Conservation (phyloP, 2,113 vertebrate species). For the Aptenodytes patagonicus region DNA sequence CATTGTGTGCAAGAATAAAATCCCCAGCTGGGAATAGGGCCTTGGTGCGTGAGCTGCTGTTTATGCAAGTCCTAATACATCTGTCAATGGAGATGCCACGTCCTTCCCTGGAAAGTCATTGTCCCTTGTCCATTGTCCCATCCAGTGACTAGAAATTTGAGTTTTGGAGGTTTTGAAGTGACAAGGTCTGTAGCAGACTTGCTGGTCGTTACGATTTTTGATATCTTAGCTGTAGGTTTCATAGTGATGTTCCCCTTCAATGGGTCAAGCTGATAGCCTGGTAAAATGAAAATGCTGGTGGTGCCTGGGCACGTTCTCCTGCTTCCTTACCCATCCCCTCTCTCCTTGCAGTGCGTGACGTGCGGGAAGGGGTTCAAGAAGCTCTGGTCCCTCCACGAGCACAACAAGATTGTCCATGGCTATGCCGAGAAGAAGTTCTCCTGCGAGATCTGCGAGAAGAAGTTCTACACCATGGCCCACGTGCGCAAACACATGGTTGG, state of each 20-base stretch:
- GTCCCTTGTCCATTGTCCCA: neutral
- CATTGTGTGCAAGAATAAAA: neutral
- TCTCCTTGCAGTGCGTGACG: slow-evolving; percentile 82
- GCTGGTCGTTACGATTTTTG: fast-evolving
- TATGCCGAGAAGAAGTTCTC: slow-evolving; percentile 95
- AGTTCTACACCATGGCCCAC: slow-evolving; percentile 97
- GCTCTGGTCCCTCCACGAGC: slow-evolving; percentile 93
- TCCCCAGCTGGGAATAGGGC: neutral
- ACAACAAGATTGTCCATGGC: slow-evolving; percentile 93
- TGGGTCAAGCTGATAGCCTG: neutral
- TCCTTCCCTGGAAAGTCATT: neutral
- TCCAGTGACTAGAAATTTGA: neutral
- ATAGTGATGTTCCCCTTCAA: neutral
- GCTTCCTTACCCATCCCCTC: neutral
- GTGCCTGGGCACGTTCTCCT: neutral
- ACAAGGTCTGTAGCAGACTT: neutral
- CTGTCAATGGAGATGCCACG: fast-evolving
- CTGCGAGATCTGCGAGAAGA: slow-evolving; percentile 96
- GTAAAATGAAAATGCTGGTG: neutral
- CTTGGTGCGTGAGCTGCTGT: neutral
- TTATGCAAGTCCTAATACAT: neutral
- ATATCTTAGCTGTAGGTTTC: neutral
- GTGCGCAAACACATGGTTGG: slow-evolving; percentile 98
- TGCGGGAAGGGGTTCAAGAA: slow-evolving; percentile 97
- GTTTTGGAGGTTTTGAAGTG: neutral